Evolutionary conservation across 2,113 vertebrate species (phyloP).

Genomic region (Balaeniceps rex): DNA sequence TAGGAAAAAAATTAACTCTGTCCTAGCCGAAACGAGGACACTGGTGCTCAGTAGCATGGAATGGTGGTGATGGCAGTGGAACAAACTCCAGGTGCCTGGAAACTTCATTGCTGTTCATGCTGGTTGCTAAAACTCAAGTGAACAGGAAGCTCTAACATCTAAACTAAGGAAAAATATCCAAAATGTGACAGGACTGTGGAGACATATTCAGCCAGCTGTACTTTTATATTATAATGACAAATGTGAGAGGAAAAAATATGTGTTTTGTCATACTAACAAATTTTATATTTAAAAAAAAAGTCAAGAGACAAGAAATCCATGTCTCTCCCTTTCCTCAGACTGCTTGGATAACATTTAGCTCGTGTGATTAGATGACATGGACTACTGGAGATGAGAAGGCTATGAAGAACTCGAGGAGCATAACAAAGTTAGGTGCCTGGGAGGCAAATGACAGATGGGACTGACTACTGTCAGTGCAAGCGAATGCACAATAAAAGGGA

Average conservation of each 20-base stretch:
- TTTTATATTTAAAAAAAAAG: not conserved
- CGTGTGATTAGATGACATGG: not conserved
- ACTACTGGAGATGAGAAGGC: not conserved
- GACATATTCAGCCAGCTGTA: not conserved
- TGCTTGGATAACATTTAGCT: not conserved
- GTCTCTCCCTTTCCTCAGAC: not conserved
- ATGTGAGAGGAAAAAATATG: not conserved
- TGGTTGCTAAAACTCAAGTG: not conserved
- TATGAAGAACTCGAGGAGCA: not conserved
- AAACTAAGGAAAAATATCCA: not conserved
- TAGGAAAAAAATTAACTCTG: too few species aligned
- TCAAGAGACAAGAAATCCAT: not conserved
- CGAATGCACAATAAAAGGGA: not conserved
- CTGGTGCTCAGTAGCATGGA: not conserved
- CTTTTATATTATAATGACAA: not conserved
- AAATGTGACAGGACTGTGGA: not conserved
- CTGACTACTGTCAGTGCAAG: not conserved
- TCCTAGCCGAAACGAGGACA: too few species aligned
- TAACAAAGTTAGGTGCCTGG: not conserved
- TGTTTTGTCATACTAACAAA: not conserved
- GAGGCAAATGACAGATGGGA: not conserved
- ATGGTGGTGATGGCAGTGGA: not conserved
- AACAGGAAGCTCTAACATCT: not conserved
- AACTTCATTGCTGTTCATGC: not conserved
- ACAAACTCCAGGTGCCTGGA: not conserved